These are phyloP conservation scores for Archivesica marissinica DNA, from an alignment of 1,140 invertebrate species.

Conservation along the genomic window DNA sequence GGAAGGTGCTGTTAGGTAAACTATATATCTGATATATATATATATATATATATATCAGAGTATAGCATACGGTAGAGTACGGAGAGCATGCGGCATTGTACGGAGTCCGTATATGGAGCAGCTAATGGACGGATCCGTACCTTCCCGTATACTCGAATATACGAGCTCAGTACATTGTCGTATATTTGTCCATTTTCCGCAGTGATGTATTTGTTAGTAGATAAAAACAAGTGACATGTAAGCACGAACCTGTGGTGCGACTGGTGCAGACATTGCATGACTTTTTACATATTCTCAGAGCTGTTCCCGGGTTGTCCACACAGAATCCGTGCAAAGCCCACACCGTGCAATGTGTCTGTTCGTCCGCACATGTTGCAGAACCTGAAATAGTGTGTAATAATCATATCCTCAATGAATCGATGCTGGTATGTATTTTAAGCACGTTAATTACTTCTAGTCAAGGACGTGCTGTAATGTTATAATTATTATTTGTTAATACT, in stretches of 20 bases:
- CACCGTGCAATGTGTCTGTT: conserved; percentile 1
- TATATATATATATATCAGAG: too few species aligned
- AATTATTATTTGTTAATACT: too few species aligned
- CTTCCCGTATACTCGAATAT: too few species aligned
- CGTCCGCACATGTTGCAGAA: conserved; percentile 3
- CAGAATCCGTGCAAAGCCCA: conserved; percentile 54
- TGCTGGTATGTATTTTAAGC: not conserved
- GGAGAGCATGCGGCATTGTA: too few species aligned
- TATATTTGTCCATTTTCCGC: too few species aligned
- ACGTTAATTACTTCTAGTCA: not conserved
- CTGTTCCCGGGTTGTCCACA: conserved; percentile 40
- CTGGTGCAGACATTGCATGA: conserved; percentile 47
- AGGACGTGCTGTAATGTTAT: too few species aligned
- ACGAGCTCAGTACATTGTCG: too few species aligned
- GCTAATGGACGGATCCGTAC: too few species aligned
- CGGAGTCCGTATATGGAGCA: too few species aligned
- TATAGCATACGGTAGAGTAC: too few species aligned
- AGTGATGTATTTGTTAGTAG: not conserved
- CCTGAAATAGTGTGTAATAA: not conserved
- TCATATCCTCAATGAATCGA: not conserved
- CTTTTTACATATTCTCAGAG: conserved; percentile 56
- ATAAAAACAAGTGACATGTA: not conserved
- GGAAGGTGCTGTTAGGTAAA: too few species aligned
- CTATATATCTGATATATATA: too few species aligned
- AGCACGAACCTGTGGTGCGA: not conserved